A percentile compares a stretch with the other conserved stretches of the same genome.
Conservation (phyloP, 1,140 invertebrate species). For the Limonius californicus region DNA sequence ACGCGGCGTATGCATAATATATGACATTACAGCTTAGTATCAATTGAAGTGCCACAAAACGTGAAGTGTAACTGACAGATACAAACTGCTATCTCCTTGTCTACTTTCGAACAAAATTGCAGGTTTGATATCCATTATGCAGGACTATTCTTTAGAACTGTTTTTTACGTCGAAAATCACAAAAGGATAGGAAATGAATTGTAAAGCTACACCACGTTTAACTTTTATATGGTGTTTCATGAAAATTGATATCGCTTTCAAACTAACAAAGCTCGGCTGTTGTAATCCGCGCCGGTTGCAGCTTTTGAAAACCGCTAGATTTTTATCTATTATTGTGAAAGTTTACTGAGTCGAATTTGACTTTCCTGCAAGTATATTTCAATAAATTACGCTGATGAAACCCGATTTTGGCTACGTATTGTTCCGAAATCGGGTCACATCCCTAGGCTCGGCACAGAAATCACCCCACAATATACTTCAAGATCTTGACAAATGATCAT, state of each 20-base stretch:
- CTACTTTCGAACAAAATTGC: background rate
- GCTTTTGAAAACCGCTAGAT: background rate
- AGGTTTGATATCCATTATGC: background rate
- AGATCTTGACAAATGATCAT: too few relatives aligned
- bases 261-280: background rate
- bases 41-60: background rate
- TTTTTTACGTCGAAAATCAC: background rate
- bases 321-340: background rate
- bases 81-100: background rate
- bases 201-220: conserved; percentile 1
- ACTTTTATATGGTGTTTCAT: background rate
- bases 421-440: too few relatives aligned
- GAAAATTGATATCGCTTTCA: background rate
- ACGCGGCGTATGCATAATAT: too few relatives aligned
- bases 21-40: too few relatives aligned
- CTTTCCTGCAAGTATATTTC: too few relatives aligned
- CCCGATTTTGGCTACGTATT: too few relatives aligned
- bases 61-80: background rate
- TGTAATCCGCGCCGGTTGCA: background rate
- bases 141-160: background rate
- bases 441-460: too few relatives aligned
- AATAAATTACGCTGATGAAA: too few relatives aligned
- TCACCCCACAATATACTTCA: too few relatives aligned
- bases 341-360: too few relatives aligned
- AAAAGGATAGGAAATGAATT: conserved; percentile 1